These are phyloP conservation scores for Caenorhabditis tropicalis DNA, from an alignment of 1,140 invertebrate species.

Conservation along the genomic window DNA sequence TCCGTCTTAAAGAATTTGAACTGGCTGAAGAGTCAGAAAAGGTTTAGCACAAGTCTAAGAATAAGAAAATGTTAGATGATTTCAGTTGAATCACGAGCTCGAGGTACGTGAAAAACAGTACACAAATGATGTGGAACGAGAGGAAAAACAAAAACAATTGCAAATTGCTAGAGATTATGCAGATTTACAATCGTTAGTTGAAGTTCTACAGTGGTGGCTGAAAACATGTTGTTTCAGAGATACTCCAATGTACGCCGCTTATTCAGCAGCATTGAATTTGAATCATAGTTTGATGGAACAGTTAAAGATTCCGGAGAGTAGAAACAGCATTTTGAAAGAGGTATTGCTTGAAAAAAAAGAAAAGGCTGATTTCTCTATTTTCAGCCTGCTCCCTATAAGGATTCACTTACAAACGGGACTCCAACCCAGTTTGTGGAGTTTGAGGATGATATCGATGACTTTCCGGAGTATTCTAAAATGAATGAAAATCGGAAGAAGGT, in stretches of 20 bases:
- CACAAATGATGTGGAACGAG: not conserved
- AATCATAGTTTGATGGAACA: not conserved
- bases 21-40: conserved; percentile 28
- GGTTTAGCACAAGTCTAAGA: not conserved
- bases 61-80: not conserved
- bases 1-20: conserved; percentile 25
- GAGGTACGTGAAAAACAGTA: not conserved
- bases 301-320: not conserved
- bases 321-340: not conserved
- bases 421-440: not conserved
- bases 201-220: not conserved
- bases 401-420: not conserved
- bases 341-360: not conserved
- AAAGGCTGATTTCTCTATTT: not conserved
- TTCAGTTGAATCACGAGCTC: not conserved
- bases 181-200: conserved; percentile 15
- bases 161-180: conserved; percentile 15
- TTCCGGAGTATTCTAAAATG: conserved; percentile 4
- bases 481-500: not conserved
- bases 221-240: not conserved
- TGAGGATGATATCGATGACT: not conserved
- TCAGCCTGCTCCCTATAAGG: not conserved
- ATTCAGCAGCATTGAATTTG: not conserved
- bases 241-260: conserved; percentile 15
- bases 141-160: conserved; percentile 8